Evolutionary conservation across 2,113 vertebrate species (phyloP).

Genomic region (Campylorhamphus procurvoides): DNA sequence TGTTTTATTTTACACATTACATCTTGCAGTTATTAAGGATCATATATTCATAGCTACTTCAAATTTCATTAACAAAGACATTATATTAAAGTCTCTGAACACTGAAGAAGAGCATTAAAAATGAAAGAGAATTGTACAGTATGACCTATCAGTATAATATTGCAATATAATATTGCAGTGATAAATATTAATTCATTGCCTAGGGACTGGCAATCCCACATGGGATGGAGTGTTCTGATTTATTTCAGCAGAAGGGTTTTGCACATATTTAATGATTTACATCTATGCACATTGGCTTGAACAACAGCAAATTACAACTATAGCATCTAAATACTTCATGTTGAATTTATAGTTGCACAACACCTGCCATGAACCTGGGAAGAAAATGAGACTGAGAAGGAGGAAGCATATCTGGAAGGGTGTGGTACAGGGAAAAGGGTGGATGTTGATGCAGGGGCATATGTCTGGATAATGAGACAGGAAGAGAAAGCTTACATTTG

Average conservation of each 20-base stretch:
- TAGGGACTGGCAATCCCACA: not conserved
- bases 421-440: not conserved
- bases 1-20: not conserved
- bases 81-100: not conserved
- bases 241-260: not conserved
- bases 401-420: not conserved
- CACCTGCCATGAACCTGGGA: not conserved
- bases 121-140: not conserved
- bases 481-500: not conserved
- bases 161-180: not conserved
- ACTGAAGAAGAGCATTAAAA: not conserved
- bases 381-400: not conserved
- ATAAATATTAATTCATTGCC: not conserved
- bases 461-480: not conserved
- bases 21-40: not conserved
- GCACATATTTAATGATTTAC: not conserved
- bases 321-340: not conserved
- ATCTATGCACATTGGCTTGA: not conserved
- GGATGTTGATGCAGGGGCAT: not conserved
- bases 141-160: not conserved
- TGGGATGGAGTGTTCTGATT: not conserved
- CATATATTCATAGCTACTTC: not conserved
- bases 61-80: not conserved
- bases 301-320: not conserved
- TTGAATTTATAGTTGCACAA: not conserved